A percentile compares a stretch with the other conserved stretches of the same genome.
These are phyloP conservation scores for Myocastor coypus DNA, from an alignment of 2,113 vertebrate genomes.

Conservation along the genomic window DNA sequence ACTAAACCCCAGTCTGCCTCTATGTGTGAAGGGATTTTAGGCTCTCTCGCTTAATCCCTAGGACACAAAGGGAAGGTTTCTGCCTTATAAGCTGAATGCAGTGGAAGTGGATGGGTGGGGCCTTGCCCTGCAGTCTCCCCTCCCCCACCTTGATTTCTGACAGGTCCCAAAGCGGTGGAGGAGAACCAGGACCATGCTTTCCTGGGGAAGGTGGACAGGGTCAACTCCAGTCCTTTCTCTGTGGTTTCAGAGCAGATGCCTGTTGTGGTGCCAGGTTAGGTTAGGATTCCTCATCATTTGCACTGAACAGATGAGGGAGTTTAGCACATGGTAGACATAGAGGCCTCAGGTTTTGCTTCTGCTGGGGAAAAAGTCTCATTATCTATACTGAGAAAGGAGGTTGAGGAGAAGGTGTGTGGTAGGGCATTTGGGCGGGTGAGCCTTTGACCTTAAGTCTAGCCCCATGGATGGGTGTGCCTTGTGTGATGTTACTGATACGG, in stretches of 20 bases:
- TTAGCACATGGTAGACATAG: not conserved
- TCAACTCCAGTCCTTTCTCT: not conserved
- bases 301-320: not conserved
- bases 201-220: not conserved
- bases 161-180: not conserved
- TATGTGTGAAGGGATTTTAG: not conserved
- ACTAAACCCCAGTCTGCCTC: not conserved
- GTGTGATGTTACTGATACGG: not conserved
- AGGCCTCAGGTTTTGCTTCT: not conserved
- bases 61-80: not conserved
- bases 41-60: not conserved
- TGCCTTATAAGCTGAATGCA: accelerated
- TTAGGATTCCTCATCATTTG: not conserved
- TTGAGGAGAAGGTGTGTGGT: not conserved
- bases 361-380: not conserved
- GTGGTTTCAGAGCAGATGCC: not conserved
- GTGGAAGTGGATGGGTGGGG: too few species aligned
- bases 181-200: too few species aligned
- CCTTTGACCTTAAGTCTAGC: not conserved
- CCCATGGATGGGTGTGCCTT: not conserved
- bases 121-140: not conserved
- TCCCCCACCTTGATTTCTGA: not conserved
- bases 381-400: not conserved
- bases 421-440: not conserved
- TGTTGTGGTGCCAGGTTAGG: not conserved